Evolutionary conservation across 53 echinoderm and acorn worm species (phyloP), one percentile per base, ranked within the genome.

Genomic region (Hippasteria phrygiana): DNA sequence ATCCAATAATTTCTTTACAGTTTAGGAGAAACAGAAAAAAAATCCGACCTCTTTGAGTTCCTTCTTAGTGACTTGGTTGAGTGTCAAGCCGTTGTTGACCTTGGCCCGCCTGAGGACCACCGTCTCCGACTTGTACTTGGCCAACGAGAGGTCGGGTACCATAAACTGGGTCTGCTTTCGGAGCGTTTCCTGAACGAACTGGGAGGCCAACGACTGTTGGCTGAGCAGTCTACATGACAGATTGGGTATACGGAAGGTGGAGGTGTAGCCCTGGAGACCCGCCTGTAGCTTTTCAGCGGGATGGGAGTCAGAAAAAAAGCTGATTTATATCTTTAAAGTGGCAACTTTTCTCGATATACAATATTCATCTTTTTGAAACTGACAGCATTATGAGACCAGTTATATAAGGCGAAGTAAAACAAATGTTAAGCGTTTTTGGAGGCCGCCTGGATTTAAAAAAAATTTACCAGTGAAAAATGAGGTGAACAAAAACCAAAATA

Each of bases 21-120:
- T n/a, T n/a, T n/a, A n/a, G n/a, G n/a, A n/a, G n/a, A n/a, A n/a
- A n/a, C n/a, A n/a, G n/a, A n/a, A n/a, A n/a, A n/a, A n/a, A n/a
- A n/a, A n/a, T n/a, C n/a, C n/a, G n/a, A 97, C 97, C 93, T 92
- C 95, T 79, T 92, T 92, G 5, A 97, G 75, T 72, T 95, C 97
- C 54, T 70, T 88, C 55, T 95, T 94, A 12, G 92, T 90, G 17
- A 71, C 89, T 72, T 95, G 92, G 67, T 86, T 95, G 27, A 97
- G 74, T 27, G 64, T 56, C 50, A 94, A 80, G 17, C 34, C 47
- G 51, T 90, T 83, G 17, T 84, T 83, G 42, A 92, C 33, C 41
- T 90, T 31, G 1, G 88, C 89, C 43, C 90, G 93, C 54, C 92
- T 71, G n/a, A 97, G 80, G 9, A 92, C 92, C 33, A 95, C 95